Base-by-base conservation (phyloP, 2,888 invertebrate genomes). In the Bombylius major region DNA sequence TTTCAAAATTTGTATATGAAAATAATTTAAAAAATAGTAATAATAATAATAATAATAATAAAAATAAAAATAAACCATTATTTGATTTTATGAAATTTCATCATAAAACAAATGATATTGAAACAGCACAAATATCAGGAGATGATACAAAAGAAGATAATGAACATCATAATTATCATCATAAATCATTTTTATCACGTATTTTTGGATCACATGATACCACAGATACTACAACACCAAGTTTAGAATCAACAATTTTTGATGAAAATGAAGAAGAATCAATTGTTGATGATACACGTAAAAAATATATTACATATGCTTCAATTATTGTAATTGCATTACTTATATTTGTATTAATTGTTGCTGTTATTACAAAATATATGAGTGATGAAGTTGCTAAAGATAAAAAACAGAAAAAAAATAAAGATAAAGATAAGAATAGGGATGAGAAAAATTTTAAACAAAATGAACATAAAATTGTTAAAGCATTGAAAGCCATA, bases 331-430 rank as follows among this genome's bases (percentile, higher is more conserved):
- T 50, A 9, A 32, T 56, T 5, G 33, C 54, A 5, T 36, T 59
- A n/a, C 13, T 59, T 33, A 52, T 59, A 14, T 56, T 59, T 33
- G 42, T 59, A 42, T 54, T 55, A 34, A 44, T 54, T 14, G 56
- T 59, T 13, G 59, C 59, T 23, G 54, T 59, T 6, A 46, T 59
- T 12, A 57, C 56, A n/a, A 57, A 56, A 51, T 56, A 56, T 31
- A 58, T 55, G 53, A 45, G 51, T 5, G 50, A 46, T n/a, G 51
- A 50, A 11, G 23, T 11, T 23, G 12, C 7, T 14, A 23, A 45
- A n/a, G 34, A 12, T 5, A 55, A 42, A 44, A 51, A 51, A 33
- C 11, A 23, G 5, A 52, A 45, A 39, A 9, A 5, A 32, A 13
- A 50, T 32, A 33, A 50, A 34, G 44, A 42, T 9, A 42, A 31